Conservation (phyloP, 2,113 vertebrate genomes). For the Crotalus horridus region DNA sequence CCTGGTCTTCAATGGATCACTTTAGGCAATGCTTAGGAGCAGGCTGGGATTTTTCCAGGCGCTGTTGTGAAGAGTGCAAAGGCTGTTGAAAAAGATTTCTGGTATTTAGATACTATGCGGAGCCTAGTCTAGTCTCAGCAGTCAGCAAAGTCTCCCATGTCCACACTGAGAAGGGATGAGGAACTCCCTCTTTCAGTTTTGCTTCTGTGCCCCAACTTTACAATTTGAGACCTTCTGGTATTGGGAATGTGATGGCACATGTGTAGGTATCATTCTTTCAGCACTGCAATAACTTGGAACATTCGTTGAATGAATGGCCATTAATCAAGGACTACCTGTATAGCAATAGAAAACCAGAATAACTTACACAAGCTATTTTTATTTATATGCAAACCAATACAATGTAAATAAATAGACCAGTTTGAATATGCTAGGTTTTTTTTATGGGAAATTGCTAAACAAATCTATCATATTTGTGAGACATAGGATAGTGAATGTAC, state of each 20-base stretch:
- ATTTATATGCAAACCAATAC: not conserved
- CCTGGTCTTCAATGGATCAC: not conserved
- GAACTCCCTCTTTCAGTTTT: not conserved
- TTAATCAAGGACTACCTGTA: not conserved
- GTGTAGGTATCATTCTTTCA: not conserved
- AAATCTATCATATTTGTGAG: not conserved
- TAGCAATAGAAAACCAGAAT: not conserved
- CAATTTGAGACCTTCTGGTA: not conserved
- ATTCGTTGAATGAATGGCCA: not conserved
- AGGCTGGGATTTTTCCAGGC: not conserved
- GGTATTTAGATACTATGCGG: not conserved
- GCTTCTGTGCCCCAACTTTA: not conserved
- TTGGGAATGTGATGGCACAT: not conserved
- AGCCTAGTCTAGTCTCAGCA: not conserved
- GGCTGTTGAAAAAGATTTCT: not conserved
- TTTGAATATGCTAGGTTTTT: not conserved
- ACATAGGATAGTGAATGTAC: not conserved
- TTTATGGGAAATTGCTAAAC: constrained; percentile 2
- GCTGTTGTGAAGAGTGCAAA: not conserved
- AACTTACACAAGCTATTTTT: not conserved
- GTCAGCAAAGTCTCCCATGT: not conserved
- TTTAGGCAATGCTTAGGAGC: not conserved
- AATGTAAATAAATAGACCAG: not conserved
- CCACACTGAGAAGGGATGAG: not conserved
- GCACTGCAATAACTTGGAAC: not conserved